phyloP scores from a whole-genome alignment of 1,140 invertebrate genomes.

The Phthorimaea operculella region DNA sequence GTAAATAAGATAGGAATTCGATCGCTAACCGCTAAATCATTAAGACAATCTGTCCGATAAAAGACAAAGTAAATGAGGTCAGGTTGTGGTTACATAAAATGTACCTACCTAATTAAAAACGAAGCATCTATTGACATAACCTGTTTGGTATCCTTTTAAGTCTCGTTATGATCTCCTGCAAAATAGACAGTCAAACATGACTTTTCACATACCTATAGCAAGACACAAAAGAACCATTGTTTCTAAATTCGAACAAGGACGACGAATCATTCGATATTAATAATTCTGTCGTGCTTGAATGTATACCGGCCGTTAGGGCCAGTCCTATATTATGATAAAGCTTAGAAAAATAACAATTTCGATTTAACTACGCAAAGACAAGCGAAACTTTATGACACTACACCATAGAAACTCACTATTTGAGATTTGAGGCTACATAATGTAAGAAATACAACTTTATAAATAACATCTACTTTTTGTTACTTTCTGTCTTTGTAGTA shows the following conservation, averaged over 20 bases:
- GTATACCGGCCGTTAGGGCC: too few relatives aligned
- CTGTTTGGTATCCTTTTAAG: slow-evolving; percentile 38
- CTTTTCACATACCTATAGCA: slow-evolving; percentile 19
- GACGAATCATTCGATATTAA: background rate
- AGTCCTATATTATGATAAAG: too few relatives aligned
- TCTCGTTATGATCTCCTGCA: slow-evolving; percentile 22
- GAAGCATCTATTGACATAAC: background rate
- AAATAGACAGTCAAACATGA: slow-evolving; percentile 26
- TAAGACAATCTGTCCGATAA: background rate
- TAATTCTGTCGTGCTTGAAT: too few relatives aligned
- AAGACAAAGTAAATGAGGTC: background rate
- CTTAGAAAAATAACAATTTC: too few relatives aligned
- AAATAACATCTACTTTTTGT: too few relatives aligned
- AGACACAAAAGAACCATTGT: slow-evolving; percentile 5
- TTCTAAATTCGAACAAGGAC: background rate
- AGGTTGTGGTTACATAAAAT: background rate
- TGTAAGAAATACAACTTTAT: too few relatives aligned
- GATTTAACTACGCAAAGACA: too few relatives aligned
- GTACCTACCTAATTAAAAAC: background rate
- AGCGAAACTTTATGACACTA: too few relatives aligned
- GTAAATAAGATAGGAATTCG: too few relatives aligned
- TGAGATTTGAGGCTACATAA: too few relatives aligned
- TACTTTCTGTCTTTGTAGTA: too few relatives aligned
- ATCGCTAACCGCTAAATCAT: background rate
- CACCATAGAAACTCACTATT: too few relatives aligned